Conservation (phyloP, 2,888 invertebrate species). For the Gnatocerus cornutus region DNA sequence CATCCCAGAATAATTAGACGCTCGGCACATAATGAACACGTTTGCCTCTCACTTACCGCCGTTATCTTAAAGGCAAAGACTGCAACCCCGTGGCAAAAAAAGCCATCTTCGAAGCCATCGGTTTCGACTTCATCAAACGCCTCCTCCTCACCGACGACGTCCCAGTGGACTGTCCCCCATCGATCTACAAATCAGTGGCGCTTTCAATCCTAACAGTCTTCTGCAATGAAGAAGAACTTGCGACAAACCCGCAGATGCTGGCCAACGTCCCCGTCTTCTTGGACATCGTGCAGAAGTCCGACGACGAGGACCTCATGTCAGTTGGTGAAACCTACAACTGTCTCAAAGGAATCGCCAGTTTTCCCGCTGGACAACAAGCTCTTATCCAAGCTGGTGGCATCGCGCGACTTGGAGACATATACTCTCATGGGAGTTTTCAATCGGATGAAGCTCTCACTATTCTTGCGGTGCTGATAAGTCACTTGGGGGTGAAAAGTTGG, state of each 20-base stretch:
- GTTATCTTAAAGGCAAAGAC: conserved; percentile 76
- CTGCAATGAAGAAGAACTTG: conserved; percentile 86
- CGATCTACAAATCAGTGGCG: conserved; percentile 93
- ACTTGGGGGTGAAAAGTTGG: conserved; percentile 85
- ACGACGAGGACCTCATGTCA: conserved; percentile 90
- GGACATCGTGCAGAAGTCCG: conserved; percentile 88
- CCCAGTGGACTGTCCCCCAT: conserved; percentile 90
- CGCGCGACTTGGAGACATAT: conserved; percentile 88
- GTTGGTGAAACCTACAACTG: conserved; percentile 91
- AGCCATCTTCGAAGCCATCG: conserved; percentile 90
- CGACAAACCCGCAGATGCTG: conserved; percentile 88
- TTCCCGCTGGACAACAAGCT: conserved; percentile 86
- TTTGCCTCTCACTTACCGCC: conserved; percentile 1
- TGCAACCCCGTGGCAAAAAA: conserved; percentile 82
- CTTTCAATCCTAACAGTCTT: conserved; percentile 90
- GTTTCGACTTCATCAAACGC: conserved; percentile 88
- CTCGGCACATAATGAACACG: conserved; percentile 5
- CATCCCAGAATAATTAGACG: too few species aligned
- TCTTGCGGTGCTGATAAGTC: conserved; percentile 79
- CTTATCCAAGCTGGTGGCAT: conserved; percentile 86
- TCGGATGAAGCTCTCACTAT: conserved; percentile 91
- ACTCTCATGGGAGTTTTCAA: conserved; percentile 90
- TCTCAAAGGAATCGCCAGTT: conserved; percentile 85
- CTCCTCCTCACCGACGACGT: conserved; percentile 83
- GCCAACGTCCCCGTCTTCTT: conserved; percentile 87